A percentile compares a stretch with the other conserved stretches of the same genome.
Evolutionary conservation across 2,797 vertebrate species (phyloP).

Genomic region (Pantherophis alleghaniensis): DNA sequence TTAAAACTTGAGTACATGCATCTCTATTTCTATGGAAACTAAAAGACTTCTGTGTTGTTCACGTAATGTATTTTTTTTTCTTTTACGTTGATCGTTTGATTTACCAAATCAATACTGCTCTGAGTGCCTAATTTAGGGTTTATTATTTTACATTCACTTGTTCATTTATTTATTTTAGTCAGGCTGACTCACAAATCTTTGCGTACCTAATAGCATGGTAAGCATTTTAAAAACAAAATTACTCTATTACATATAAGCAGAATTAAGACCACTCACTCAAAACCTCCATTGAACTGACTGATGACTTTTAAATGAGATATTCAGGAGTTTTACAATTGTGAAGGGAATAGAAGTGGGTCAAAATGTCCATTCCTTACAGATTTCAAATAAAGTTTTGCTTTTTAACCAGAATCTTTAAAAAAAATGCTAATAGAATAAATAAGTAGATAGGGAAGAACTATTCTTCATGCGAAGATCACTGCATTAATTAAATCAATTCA

Average conservation of each 20-base stretch:
- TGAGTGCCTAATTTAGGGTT: not conserved
- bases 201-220: not conserved
- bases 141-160: not conserved
- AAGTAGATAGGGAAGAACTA: not conserved
- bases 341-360: not conserved
- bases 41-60: constrained; percentile 10
- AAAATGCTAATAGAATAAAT: not conserved
- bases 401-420: not conserved
- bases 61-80: not conserved
- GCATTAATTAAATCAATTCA: not conserved
- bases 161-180: not conserved
- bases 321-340: not conserved
- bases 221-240: not conserved
- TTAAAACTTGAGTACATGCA: not conserved
- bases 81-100: not conserved
- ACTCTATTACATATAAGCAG: not conserved
- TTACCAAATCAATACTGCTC: not conserved
- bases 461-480: not conserved
- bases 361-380: not conserved
- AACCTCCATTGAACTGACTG: not conserved
- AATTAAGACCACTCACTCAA: not conserved
- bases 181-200: not conserved
- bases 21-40: constrained; percentile 29
- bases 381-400: not conserved
- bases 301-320: not conserved